Conservation (phyloP, 2,113 vertebrate genomes). For the Chionodraco myersi region DNA sequence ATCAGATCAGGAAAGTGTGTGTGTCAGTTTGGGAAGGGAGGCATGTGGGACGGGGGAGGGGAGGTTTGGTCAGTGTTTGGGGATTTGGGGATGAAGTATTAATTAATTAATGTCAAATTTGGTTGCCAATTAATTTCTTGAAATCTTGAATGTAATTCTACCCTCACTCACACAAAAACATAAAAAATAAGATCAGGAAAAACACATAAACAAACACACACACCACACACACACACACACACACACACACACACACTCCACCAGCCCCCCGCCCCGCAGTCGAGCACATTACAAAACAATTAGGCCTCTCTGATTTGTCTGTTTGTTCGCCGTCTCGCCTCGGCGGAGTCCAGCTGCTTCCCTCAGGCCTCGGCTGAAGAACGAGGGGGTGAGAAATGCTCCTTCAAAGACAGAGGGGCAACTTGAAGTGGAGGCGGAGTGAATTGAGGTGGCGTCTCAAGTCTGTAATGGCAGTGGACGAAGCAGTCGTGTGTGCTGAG, state of each 20-base stretch:
- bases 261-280: slow-evolving; percentile 24
- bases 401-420: slow-evolving; percentile 18
- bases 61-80: too few species aligned
- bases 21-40: too few species aligned
- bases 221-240: neutral
- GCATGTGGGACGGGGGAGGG: too few species aligned
- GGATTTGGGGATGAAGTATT: too few species aligned
- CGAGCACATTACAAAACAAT: slow-evolving; percentile 77
- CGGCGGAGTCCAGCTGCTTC: slow-evolving; percentile 64
- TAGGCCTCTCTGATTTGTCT: slow-evolving; percentile 71
- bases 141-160: too few species aligned
- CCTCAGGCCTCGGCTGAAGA: slow-evolving; percentile 39
- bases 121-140: too few species aligned
- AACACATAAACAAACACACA: slow-evolving; percentile 14
- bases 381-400: neutral
- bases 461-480: slow-evolving; percentile 62
- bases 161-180: too few species aligned
- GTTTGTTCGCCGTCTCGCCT: slow-evolving; percentile 42
- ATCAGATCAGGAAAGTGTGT: too few species aligned
- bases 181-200: too few species aligned
- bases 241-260: slow-evolving; percentile 20
- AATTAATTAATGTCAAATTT: too few species aligned
- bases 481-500: slow-evolving; percentile 60
- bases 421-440: slow-evolving; percentile 53
- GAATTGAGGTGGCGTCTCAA: slow-evolving; percentile 57